Conservation (phyloP, 35 echinoderm and acorn worm genomes). For the Patiria miniata region DNA sequence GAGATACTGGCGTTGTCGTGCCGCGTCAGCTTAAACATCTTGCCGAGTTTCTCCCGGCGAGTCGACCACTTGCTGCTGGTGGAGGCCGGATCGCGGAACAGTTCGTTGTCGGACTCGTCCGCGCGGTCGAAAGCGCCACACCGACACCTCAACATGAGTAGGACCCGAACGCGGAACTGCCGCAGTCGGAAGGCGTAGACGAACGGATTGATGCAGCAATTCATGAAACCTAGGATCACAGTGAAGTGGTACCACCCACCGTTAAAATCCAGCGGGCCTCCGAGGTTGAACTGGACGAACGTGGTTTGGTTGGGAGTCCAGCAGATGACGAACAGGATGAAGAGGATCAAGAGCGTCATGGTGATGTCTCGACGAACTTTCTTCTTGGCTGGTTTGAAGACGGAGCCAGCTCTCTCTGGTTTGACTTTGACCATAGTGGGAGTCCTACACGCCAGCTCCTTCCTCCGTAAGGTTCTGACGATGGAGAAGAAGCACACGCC, state of each 20-base stretch:
- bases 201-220: constrained; percentile 65
- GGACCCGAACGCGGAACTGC: constrained; percentile 43
- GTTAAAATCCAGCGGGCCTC: constrained; percentile 42
- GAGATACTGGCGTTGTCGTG: not conserved
- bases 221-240: constrained; percentile 46
- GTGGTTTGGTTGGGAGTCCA: constrained; percentile 66
- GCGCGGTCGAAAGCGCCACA: not conserved
- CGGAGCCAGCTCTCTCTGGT: constrained; percentile 7
- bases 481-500: constrained; percentile 54
- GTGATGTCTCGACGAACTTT: constrained; percentile 32
- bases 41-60: not conserved
- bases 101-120: not conserved
- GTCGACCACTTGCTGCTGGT: not conserved
- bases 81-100: not conserved
- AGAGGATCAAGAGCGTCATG: constrained; percentile 55
- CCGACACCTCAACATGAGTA: not conserved
- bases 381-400: not conserved
- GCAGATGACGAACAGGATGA: constrained; percentile 63
- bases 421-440: constrained; percentile 5
- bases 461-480: constrained; percentile 48
- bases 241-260: constrained; percentile 57
- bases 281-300: constrained; percentile 62
- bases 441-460: constrained; percentile 13
- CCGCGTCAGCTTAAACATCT: not conserved
- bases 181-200: constrained; percentile 57